Evolutionary conservation across 2,888 invertebrate species (phyloP).

Genomic region (Cantharis lateralis): DNA sequence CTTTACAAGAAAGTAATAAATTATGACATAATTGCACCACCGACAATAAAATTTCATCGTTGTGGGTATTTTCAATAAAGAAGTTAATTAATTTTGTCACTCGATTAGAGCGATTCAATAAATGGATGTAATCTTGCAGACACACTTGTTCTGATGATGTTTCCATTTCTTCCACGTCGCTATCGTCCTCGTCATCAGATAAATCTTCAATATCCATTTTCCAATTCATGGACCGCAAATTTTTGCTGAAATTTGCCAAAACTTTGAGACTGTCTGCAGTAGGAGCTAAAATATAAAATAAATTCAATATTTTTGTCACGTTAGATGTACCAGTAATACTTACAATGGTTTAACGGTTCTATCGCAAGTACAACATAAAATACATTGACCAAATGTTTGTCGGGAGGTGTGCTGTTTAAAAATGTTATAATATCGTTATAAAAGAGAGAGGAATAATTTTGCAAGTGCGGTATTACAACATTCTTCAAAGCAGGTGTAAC

Average conservation of each 20-base stretch:
- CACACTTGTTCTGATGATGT: constrained; percentile 52
- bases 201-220: constrained; percentile 31
- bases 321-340: constrained; percentile 44
- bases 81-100: constrained; percentile 58
- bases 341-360: constrained; percentile 70
- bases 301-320: background rate
- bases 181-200: constrained; percentile 63
- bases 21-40: constrained; percentile 75
- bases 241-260: constrained; percentile 58
- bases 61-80: constrained; percentile 53
- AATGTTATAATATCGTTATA: constrained; percentile 56
- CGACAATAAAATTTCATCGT: constrained; percentile 48
- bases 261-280: constrained; percentile 49
- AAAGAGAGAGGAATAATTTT: constrained; percentile 57
- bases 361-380: constrained; percentile 71
- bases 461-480: constrained; percentile 72
- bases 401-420: constrained; percentile 49
- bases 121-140: constrained; percentile 48
- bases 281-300: constrained; percentile 23
- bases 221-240: constrained; percentile 47
- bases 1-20: constrained; percentile 77
- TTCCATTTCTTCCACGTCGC: constrained; percentile 61
- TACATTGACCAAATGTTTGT: constrained; percentile 60
- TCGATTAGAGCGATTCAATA: constrained; percentile 51
- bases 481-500: constrained; percentile 71